Evolutionary conservation across 37 sponge, comb jelly and placozoan species (phyloP), one percentile per base, ranked within the genome.

Genomic region (Amphimedon queenslandica): DNA sequence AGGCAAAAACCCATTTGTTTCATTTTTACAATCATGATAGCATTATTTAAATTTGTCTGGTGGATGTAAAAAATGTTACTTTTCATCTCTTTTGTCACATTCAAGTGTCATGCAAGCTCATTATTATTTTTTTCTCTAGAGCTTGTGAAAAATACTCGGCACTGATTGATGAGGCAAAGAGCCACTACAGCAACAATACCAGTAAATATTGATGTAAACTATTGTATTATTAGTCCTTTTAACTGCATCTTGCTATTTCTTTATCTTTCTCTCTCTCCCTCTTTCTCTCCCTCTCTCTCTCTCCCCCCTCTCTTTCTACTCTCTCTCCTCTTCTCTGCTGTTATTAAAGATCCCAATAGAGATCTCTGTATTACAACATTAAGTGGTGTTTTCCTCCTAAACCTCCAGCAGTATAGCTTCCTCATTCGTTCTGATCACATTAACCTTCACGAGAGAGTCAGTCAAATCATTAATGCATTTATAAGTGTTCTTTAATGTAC

Each of bases 351-450:
- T 27, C 32, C 24, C 0, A 41, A 60, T n/a, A 60, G 5, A 25
- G 27, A n/a, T n/a, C 21, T n/a, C 5, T 60, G 5, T n/a, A 60
- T 6, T 25, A 25, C 21, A 13, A 60, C 80, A n/a, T 23, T 87
- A 20, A 77, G 78, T n/a, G 66, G 73, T 63, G 88, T 90, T 18
- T 84, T 87, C 57, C 71, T 92, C 6, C 82, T 92, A 30, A 92
- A 92, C 55, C 57, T 70, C 2, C 70, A 77, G 40, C 75, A 84
- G 43, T 92, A 80, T 41, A 20, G 38, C 0, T 80, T 80, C 34
- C 53, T 92, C 35, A 18, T 60, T 35, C 11, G 63, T 34, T 37
- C 29, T 24, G 82, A 84, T 23, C 70, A 69, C 25, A 39, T 38
- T n/a, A 42, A 10, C 42, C 18, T 36, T 39, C 71, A 57, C 6